Base-by-base conservation (phyloP, 1,140 invertebrate species). In the Rhopalosiphum padi region DNA sequence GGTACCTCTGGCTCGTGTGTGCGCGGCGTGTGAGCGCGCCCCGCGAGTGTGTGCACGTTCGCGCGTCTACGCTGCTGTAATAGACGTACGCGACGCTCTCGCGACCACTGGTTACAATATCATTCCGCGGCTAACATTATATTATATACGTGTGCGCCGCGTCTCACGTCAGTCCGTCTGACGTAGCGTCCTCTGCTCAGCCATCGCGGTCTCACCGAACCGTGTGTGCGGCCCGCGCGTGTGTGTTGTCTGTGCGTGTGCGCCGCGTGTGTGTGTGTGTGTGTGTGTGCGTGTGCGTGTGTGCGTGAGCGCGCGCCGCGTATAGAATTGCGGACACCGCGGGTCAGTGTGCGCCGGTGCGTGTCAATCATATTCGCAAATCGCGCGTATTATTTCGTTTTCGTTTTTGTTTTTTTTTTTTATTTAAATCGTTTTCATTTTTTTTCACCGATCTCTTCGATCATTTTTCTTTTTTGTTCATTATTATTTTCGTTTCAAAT, bases 301-400 rank as follows among this genome's bases (percentile, higher is more conserved):
- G 86, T 51, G 86, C n/a, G 30, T 35, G 30, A 21, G 86, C 30
- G 22, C 43, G 86, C n/a, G 43, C 5, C 46, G 46, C 86, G 86
- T 83, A 37, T 43, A 82, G 82, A 22, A 77, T 46, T n/a, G 60
- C 43, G 48, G 18, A 68, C 30, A 23, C n/a, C 68, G 30, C 91
- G 91, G 91, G 91, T 92, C 91, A 92, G 91, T 92, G 91, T 92
- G 91, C 91, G 77, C 43, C 91, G 68, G 77, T 85, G 68, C 90
- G 90, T 91, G 91, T 92, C 91, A 48, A 92, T 92, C 91, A 51
- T 48, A 35, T n/a, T 43, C 30, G 90, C 90, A 18, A n/a, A 77
- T n/a, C 53, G 90, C 37, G 90, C 23, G 9, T 23, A 21, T 18
- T 51, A 18, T 51, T 51, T 51, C 48, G 48, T 51, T 51, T 51